Base-by-base conservation (phyloP, 1,140 invertebrate genomes). In the Paracyclopina nana region DNA sequence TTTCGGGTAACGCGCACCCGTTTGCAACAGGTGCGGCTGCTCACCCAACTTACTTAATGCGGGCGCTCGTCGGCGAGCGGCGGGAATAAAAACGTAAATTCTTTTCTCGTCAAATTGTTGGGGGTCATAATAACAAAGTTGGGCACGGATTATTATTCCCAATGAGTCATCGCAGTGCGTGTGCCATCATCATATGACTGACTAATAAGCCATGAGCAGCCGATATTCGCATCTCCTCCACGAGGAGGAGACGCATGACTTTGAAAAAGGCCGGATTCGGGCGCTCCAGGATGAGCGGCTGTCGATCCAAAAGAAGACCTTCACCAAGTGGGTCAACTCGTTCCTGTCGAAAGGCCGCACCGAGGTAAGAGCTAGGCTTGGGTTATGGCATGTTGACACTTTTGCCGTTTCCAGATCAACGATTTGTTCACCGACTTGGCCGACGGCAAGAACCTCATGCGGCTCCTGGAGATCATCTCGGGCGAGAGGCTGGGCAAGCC, bases 321-420 rank as follows among this genome's bases (percentile, higher is more conserved):
- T 98, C 68, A 97, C 94, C 60, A 98, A 98, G 90, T 98, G 92
- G 94, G 90, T 95, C 76, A 98, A 98, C 69, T 92, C 88, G 1
- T 97, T 95, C 68, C 68, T 98, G 55, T 26, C 34, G 27, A 52
- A 52, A 25, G 41, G 26, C n/a, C 34, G 22, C 18, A 44, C 43
- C n/a, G 38, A 52, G 41, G 50, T 52, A 52, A 18, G 50, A 18
- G n/a, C 42, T 24, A n/a, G 42, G n/a, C 20, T 38, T 43, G 22
- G 14, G 14, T 30, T 28, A 30, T 8, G 14, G 6, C 16, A 68
- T 67, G 66, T 80, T 40, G 14, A 38, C 14, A 38, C 14, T 16
- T 38, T 20, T 2, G 3, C 14, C 78, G 84, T 42, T 85, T 92
- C 82, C 85, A 94, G 68, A 87, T 97, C 66, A 82, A 92, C 58